Base-by-base conservation (phyloP, 2,113 vertebrate species). In the Tragelaphus buxtoni region DNA sequence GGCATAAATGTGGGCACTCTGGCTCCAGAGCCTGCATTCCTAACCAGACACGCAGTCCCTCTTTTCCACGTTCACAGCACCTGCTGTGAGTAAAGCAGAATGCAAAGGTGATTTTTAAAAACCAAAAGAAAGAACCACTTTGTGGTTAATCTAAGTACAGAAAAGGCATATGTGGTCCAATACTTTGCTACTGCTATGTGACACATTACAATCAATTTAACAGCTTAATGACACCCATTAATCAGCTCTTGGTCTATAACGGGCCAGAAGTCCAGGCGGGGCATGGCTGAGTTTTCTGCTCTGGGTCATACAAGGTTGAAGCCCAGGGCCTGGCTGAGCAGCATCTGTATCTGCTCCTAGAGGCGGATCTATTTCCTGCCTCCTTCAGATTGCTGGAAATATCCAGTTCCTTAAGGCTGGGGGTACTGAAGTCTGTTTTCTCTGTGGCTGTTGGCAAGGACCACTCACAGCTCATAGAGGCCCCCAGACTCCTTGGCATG, bases 391-490 rank as follows among this genome's bases (percentile, higher is more conserved):
- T 24, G 17, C 60, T 58, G 35, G 24, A 56, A 83, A 13, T 58
- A 63, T 69, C 81, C 35, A 77, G 17, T 24, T 65, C 42, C 60
- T 47, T 74, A 42, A 28, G 30, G 4, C 7, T 42, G 32, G 16
- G 69, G 60, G n/a, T 16, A 51, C 30, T 51, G 7, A 42, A 53
- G 30, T 26, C 28, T 16, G 9, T 87, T 81, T 74, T 51, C 58
- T 49, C 89, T 8, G 32, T 14, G 7, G 30, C 72, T 61, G 2
- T 53, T 45, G 56, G 5, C 2, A 5, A 13, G 17, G 16, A 14
- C 17, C 5, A 1, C 55, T 53, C 53, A 24, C 1, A 17, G 11
- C 39, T 80, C 20, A 39, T 0, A 47, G 32, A 80, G 45, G 30
- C 32, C 1, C 2, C 56, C 22, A 65, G 16, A 13, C 39, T 24